phyloP scores from a whole-genome alignment of 2,888 invertebrate species.

The Helleia helle region DNA sequence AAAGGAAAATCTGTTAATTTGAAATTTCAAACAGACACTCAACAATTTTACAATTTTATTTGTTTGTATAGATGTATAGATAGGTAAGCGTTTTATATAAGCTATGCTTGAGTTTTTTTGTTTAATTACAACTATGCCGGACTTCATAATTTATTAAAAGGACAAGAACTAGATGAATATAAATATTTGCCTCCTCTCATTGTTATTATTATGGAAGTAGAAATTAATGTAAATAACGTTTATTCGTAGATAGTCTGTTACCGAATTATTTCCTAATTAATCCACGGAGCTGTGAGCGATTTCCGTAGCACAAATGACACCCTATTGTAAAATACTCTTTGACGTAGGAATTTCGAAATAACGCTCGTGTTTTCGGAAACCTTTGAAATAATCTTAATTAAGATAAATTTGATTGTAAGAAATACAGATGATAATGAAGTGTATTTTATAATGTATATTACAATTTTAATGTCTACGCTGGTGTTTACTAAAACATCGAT shows the following conservation, averaged over 20 bases:
- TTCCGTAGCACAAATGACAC: background rate
- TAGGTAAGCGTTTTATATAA: too few relatives aligned
- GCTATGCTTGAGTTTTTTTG: too few relatives aligned
- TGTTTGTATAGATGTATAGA: too few relatives aligned
- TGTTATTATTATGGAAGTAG: background rate
- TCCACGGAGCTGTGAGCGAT: constrained; percentile 8
- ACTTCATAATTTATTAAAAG: background rate
- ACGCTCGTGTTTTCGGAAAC: background rate
- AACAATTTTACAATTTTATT: too few relatives aligned
- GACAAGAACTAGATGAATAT: too few relatives aligned
- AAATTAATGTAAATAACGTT: constrained; percentile 15
- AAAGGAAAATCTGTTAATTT: too few relatives aligned
- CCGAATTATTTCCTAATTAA: constrained; percentile 22
- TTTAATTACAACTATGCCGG: too few relatives aligned
- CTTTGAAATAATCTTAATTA: constrained; percentile 6
- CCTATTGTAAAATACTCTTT: constrained; percentile 1
- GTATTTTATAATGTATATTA: background rate
- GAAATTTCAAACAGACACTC: too few relatives aligned
- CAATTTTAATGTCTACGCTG: too few relatives aligned
- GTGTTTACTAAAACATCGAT: too few relatives aligned
- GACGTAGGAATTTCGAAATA: background rate
- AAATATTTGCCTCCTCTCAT: background rate
- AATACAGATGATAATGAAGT: constrained; percentile 1
- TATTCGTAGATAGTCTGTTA: too few relatives aligned
- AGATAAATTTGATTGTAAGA: constrained; percentile 1